Percentiles rank a stretch among this genome's conserved stretches.
phyloP scores from a whole-genome alignment of 2,113 vertebrate species.

The human region GRCh38 chr15:100159501-100160000 shows the following conservation, averaged over 20 bases:
- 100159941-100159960: background rate
- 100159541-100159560: background rate
- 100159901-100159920: background rate
- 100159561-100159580: background rate
- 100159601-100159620: background rate
- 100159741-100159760: background rate
- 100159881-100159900: background rate
- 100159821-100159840: background rate
- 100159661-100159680: background rate
- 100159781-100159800: background rate
- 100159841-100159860: background rate
- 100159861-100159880: background rate
- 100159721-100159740: background rate
- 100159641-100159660: accelerated
- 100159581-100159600: background rate
- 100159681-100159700: background rate
- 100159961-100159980: background rate
- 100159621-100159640: background rate
- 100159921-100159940: background rate
- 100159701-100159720: background rate
- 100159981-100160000: background rate
- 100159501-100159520: background rate
- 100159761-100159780: background rate
- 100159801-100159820: background rate
- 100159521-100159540: background rate